A percentile compares a stretch with the other conserved stretches of the same genome.
Conservation (phyloP, 2,113 vertebrate species). For the Microcebus tavaratra region DNA sequence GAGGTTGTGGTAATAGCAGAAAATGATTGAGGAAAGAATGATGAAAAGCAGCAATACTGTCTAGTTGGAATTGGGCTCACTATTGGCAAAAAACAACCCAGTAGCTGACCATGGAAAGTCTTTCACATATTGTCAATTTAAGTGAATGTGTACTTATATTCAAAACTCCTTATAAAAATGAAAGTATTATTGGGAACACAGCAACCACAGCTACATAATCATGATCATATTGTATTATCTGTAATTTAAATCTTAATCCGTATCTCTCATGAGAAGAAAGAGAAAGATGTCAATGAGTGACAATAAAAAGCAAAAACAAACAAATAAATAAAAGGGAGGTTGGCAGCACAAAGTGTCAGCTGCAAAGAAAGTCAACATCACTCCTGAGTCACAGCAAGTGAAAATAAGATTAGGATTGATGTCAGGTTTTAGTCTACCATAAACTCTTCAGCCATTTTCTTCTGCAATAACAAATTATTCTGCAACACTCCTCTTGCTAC, state of each 20-base stretch:
- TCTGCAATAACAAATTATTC: constrained; percentile 52
- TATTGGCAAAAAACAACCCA: neutral
- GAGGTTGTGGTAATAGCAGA: constrained; percentile 16
- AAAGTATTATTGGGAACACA: constrained; percentile 27
- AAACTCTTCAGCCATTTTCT: constrained; percentile 41
- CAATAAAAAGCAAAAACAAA: constrained; percentile 43
- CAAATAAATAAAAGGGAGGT: neutral
- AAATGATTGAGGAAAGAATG: constrained; percentile 18
- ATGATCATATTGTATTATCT: neutral
- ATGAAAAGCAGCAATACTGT: neutral
- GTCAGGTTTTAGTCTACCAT: constrained; percentile 4
- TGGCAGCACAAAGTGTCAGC: neutral
- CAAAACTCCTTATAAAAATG: constrained; percentile 34
- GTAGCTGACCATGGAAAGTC: neutral
- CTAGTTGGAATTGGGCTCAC: neutral
- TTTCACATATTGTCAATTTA: constrained; percentile 24
- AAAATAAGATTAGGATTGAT: constrained; percentile 54
- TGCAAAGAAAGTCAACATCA: constrained; percentile 9
- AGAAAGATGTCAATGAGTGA: neutral
- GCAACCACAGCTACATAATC: neutral
- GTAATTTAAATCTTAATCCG: constrained; percentile 25
- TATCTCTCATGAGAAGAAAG: neutral
- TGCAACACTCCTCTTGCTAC: constrained; percentile 19
- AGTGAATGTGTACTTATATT: constrained; percentile 24
- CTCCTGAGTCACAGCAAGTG: constrained; percentile 7